These are phyloP conservation scores for Lysandra bellargus DNA, from an alignment of 2,888 invertebrate species.

Conservation along the genomic window DNA sequence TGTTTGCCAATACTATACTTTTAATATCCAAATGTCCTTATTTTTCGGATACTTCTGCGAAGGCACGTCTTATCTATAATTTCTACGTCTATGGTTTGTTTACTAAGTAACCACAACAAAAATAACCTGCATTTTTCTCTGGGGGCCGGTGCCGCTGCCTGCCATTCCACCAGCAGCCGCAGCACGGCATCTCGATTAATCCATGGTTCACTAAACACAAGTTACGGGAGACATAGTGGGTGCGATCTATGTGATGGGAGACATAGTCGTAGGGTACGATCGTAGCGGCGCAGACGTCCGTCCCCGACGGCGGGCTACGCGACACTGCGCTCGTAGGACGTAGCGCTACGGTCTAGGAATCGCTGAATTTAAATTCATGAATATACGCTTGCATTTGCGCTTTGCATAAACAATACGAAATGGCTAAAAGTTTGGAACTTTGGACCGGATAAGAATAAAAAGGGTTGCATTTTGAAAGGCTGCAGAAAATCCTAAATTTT, in stretches of 20 bases:
- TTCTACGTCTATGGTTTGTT: background rate
- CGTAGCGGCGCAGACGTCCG: background rate
- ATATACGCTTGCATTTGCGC: background rate
- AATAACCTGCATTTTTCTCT: constrained; percentile 63
- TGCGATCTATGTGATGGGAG: background rate
- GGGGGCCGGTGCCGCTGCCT: constrained; percentile 75
- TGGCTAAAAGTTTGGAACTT: background rate
- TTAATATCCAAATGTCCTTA: too few relatives aligned
- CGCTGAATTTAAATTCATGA: constrained; percentile 2
- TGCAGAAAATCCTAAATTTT: too few relatives aligned
- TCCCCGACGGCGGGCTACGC: constrained; percentile 16
- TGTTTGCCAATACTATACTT: too few relatives aligned
- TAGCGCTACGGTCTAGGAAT: constrained; percentile 5
- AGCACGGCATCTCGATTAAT: constrained; percentile 62
- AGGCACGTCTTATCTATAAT: background rate
- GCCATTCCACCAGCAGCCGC: constrained; percentile 77
- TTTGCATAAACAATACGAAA: background rate
- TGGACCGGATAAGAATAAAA: background rate
- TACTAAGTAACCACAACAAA: constrained; percentile 16
- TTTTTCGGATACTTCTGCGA: too few relatives aligned
- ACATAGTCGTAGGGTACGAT: background rate
- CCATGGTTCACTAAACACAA: constrained; percentile 37
- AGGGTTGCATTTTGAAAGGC: background rate
- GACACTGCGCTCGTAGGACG: background rate
- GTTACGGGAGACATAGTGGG: constrained; percentile 14